Evolutionary conservation across 2,888 invertebrate species (phyloP), one percentile per base, ranked within the genome.

Genomic region (Aleiodes testaceus): DNA sequence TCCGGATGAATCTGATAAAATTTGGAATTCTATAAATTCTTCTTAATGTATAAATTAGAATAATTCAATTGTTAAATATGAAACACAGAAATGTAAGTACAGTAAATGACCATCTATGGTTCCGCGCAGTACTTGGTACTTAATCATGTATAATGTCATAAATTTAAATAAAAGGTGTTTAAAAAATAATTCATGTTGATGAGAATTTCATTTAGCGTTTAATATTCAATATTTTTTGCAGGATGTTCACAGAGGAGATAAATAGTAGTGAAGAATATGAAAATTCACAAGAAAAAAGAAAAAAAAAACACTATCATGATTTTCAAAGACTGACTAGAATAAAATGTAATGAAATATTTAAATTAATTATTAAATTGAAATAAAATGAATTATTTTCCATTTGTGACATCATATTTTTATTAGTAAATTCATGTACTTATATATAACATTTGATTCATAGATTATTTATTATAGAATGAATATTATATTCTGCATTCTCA

Each of bases 401-500:
- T 42, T 42, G 6, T 59, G 42, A 36, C 42, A 20, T 55, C 16
- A 55, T 59, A 59, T 42, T 59, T 59, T 59, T 59, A 59, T 36
- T 59, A 59, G n/a, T 59, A 36, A 59, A 59, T 59, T 59, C 59
- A 59, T 53, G 53, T 53, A 53, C 14, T 53, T 26, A 26, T 53
- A 26, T 53, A 53, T 53, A 53, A 53, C 53, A 52, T 12, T 52
- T 52, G 52, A 22, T 22, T 12, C 52, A 18, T 50, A 50, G 26
- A 3, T 5, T 26, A 26, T 26, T 26, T 7, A 50, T 16, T 9
- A 50, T 50, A 18, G 9, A 20, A 20, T 52, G 52, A 52, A 52
- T 52, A 55, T 55, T 55, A 55, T 55, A 30, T 55, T 30, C 26
- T 26, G 4, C 55, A 55, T 55, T 30, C 22, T 11, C 3, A 16